Evolutionary conservation across 1,140 invertebrate species (phyloP), one percentile per base, ranked within the genome.

Genomic region (Pogonomyrmex californicus): DNA sequence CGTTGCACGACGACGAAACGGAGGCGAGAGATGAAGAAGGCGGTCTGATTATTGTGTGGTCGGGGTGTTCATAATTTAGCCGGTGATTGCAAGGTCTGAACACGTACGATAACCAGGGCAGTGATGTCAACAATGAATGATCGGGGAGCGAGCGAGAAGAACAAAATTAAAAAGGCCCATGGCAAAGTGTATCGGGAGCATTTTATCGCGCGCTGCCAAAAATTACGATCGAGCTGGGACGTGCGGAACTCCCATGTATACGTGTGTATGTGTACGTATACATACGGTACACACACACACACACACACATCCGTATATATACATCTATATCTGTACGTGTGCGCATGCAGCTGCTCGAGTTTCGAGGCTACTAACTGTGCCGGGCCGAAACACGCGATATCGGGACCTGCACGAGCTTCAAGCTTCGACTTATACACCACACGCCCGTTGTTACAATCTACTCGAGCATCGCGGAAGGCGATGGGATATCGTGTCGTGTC

Each of bases 311-410:
- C 23, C 10, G 38, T 23, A 44, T 10, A 23, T 10, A 47, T 23
- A 44, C 17, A 44, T 14, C n/a, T 10, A 58, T 47, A 9, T 17
- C 65, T 62, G 7, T 49, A n/a, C 36, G 33, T 68, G 62, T 12
- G 41, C 56, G 14, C 54, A 12, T 70, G 49, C 33, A 56, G 30
- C 66, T 65, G 85, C 36, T 81, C 81, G 81, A 87, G 87, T 62
- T 88, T 87, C 58, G 38, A 66, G 23, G 23, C 23, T n/a, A 33
- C 41, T 58, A 77, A 85, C 87, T 70, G 58, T 79, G 58, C 30
- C 58, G 54, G n/a, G 3, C 44, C 23, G 23, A 49, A 65, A 68
- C 86, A 85, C 87, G 87, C 87, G 85, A 88, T 88, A 88, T 75
- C 63, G 63, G 4, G 47, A 23, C 49, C 47, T 49, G 78, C 71